A percentile compares a stretch with the other conserved stretches of the same genome.
These are phyloP conservation scores for Merluccius polli DNA, from an alignment of 2,797 vertebrate genomes.

Conservation along the genomic window DNA sequence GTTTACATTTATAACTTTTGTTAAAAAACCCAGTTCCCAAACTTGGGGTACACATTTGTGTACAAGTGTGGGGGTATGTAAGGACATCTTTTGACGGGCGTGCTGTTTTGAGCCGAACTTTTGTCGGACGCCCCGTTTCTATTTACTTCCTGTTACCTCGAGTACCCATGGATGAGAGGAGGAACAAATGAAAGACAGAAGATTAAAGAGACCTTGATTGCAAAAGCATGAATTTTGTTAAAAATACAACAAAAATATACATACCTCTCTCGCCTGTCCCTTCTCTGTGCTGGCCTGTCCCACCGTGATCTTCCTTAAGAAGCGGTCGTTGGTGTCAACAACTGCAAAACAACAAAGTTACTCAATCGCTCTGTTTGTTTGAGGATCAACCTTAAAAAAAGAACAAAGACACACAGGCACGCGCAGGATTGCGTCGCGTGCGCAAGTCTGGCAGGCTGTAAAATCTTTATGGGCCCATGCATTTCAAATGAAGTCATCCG, in stretches of 20 bases:
- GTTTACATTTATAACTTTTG: no score
- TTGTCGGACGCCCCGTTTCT: no score
- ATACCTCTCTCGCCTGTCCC: slow-evolving; percentile 76
- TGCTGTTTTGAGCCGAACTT: no score
- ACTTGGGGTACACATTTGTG: not conserved
- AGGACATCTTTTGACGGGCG: not conserved
- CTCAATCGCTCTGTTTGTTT: no score
- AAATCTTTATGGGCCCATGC: no score
- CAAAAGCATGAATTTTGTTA: not conserved
- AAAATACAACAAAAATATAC: slow-evolving; percentile 2
- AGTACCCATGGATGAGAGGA: no score
- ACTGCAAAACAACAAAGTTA: slow-evolving; percentile 76
- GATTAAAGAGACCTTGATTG: not conserved
- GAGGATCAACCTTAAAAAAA: no score
- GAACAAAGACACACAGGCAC: not conserved
- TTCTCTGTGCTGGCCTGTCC: slow-evolving; percentile 89
- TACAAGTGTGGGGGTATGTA: not conserved
- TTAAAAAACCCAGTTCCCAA: not conserved
- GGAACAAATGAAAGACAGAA: no score
- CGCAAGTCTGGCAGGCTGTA: no score
- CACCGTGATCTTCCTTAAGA: slow-evolving; percentile 89
- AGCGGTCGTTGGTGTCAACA: slow-evolving; percentile 94
- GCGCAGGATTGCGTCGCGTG: no score
- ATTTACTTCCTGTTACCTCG: no score
- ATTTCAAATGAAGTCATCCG: no score